Base-by-base conservation (phyloP, 2,113 vertebrate species). In the Misgurnus anguillicaudatus region DNA sequence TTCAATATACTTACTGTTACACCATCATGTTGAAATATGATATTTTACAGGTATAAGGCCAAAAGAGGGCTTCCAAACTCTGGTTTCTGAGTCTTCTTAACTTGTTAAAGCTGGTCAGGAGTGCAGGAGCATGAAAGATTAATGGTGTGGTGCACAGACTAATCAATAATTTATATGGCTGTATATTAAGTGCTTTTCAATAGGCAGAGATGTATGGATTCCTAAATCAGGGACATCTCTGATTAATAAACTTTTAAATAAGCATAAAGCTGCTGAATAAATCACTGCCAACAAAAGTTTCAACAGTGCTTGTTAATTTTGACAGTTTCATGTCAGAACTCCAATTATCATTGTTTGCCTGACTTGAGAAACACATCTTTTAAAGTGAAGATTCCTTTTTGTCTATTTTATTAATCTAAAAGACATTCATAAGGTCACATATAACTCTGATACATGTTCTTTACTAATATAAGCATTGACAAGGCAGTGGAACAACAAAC, bases 81-180 rank as follows among this genome's bases (percentile, higher is more conserved):
- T 45, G 16, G 14, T 66, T 71, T 62, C 65, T 39, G 66, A 47
- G 48, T 74, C 5, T 24, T 57, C 51, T 60, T 80, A 21, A 83
- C 78, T 80, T 65, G 62, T 73, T 76, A 68, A 72, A 42, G 73
- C 42, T 47, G 60, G 42, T 64, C 60, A 53, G 48, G 73, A 61
- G 78, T 9, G n/a, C 21, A 13, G 57, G 67, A 11, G 63, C 67
- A 51, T 78, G 41, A 3, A 51, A 80, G 77, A 85, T 87, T 78
- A 80, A 87, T 85, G 78, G 45, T 60, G 41, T 36, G 38, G 80
- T 9, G 62, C 11, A 53, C 57, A 55, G 71, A 45, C 65, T 11
- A 48, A 80, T 83, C 71, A 66, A 80, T 87, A 83, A 84, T 84
- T 78, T 48, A 85, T 82, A 78, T 73, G 75, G 48, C 53, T 78